These are phyloP conservation scores for Danio jaintianensis DNA, from an alignment of 2,797 vertebrate species.

Conservation along the genomic window DNA sequence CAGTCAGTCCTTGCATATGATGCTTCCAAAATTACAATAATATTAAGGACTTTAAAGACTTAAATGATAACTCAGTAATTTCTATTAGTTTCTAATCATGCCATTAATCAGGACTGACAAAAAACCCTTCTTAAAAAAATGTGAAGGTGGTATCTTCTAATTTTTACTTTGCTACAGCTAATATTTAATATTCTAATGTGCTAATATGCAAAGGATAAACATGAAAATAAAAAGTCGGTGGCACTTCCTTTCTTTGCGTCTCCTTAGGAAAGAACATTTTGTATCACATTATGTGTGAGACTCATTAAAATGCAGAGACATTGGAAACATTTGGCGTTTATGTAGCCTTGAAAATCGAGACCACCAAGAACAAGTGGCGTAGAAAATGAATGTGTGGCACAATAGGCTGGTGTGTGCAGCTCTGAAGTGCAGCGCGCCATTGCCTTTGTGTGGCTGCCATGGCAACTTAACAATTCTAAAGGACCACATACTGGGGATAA, in stretches of 20 bases:
- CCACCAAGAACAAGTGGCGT: slow-evolving; percentile 4
- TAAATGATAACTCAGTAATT: not conserved
- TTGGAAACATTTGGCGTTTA: slow-evolving; percentile 7
- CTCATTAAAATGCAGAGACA: slow-evolving; percentile 26
- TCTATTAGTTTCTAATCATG: not conserved
- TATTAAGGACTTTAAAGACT: not conserved
- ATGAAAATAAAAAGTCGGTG: not conserved
- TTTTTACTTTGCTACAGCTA: not conserved
- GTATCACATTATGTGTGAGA: not conserved
- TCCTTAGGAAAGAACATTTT: not conserved
- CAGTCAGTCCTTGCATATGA: not conserved
- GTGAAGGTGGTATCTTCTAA: not conserved
- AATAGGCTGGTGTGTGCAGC: slow-evolving; percentile 29
- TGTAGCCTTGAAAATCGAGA: slow-evolving; percentile 20
- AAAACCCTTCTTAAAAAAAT: too few relatives aligned
- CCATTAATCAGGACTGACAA: not conserved
- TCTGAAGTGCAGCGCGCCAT: slow-evolving; percentile 41
- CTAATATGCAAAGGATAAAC: not conserved
- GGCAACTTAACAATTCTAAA: slow-evolving; percentile 51
- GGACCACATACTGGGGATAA: not conserved
- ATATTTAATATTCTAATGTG: not conserved
- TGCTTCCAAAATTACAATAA: not conserved
- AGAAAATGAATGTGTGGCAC: slow-evolving; percentile 25
- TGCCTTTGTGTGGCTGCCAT: slow-evolving; percentile 50
- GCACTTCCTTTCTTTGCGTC: not conserved